phyloP scores from a whole-genome alignment of 2,113 vertebrate genomes.

The Larimichthys polyactis region DNA sequence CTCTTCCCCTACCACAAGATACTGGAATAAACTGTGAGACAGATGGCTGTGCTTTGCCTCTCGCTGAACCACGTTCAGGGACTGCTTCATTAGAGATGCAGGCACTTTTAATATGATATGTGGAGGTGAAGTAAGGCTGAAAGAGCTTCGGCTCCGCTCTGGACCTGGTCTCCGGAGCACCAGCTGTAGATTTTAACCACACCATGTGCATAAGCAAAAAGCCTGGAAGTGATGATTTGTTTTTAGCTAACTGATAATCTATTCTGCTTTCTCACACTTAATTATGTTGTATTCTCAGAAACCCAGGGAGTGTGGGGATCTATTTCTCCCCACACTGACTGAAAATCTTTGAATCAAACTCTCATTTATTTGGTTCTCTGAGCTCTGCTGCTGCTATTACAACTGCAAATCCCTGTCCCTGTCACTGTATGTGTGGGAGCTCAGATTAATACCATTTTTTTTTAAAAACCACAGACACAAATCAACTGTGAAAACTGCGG shows the following conservation, averaged over 20 bases:
- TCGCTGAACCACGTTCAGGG: slow-evolving; percentile 36
- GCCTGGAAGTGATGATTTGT: slow-evolving; percentile 37
- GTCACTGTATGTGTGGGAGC: neutral
- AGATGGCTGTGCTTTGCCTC: slow-evolving; percentile 17
- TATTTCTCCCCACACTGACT: neutral
- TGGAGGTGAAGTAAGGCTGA: slow-evolving; percentile 47
- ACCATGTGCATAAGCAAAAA: slow-evolving; percentile 30
- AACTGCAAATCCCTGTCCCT: neutral
- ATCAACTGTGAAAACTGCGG: slow-evolving; percentile 45
- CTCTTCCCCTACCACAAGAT: slow-evolving; percentile 95
- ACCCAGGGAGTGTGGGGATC: neutral
- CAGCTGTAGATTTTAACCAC: slow-evolving; percentile 46
- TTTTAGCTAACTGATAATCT: slow-evolving; percentile 44
- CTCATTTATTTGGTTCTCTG: slow-evolving; percentile 33
- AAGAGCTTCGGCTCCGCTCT: slow-evolving; percentile 23
- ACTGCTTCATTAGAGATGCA: slow-evolving; percentile 45
- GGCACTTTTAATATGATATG: slow-evolving; percentile 22
- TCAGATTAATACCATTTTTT: slow-evolving; percentile 3
- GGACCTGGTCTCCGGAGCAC: slow-evolving; percentile 15
- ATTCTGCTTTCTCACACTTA: slow-evolving; percentile 43
- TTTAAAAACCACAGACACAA: neutral
- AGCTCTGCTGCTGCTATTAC: slow-evolving; percentile 15
- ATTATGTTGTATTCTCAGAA: slow-evolving; percentile 43
- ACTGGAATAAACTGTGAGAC: slow-evolving; percentile 81
- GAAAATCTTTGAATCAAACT: slow-evolving; percentile 41